These are phyloP conservation scores for Hippocampus barbouri DNA, from an alignment of 2,113 vertebrate genomes.

Conservation along the genomic window DNA sequence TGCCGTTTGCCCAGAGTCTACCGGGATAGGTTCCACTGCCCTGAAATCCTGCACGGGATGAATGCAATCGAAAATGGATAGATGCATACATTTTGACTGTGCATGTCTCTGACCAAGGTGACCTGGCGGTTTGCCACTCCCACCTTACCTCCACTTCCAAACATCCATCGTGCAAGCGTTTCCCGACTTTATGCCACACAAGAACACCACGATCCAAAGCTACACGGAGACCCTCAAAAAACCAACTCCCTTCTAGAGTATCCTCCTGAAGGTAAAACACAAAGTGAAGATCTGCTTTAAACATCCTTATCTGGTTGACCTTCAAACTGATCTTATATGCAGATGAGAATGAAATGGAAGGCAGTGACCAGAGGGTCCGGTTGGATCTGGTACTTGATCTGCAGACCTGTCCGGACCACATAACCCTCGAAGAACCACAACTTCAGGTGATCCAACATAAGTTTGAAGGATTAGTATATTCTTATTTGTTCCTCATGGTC, in stretches of 20 bases:
- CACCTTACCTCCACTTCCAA: conserved; percentile 2
- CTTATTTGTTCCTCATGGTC: no score
- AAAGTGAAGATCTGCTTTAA: neutral
- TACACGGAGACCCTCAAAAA: neutral
- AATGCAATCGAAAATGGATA: neutral
- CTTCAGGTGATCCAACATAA: conserved; percentile 19
- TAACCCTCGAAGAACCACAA: conserved; percentile 6
- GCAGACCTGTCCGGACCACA: neutral
- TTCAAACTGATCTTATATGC: conserved; percentile 1
- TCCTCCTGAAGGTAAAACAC: conserved; percentile 10
- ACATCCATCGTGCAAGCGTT: neutral
- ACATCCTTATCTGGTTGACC: neutral
- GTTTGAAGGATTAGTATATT: neutral
- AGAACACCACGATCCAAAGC: conserved; percentile 12
- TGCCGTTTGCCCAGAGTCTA: neutral
- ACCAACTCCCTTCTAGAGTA: neutral
- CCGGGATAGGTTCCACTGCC: neutral
- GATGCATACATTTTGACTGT: neutral
- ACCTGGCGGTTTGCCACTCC: neutral
- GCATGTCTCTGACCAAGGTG: conserved; percentile 5
- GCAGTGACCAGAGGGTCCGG: conserved; percentile 2
- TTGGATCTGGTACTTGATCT: conserved; percentile 36
- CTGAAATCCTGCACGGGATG: no score
- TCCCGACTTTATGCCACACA: neutral
- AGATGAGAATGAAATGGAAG: conserved; percentile 5